Percentiles rank a stretch among this genome's conserved stretches.
Conservation (phyloP, 2,797 vertebrate genomes). For the Malurus leucopterus region DNA sequence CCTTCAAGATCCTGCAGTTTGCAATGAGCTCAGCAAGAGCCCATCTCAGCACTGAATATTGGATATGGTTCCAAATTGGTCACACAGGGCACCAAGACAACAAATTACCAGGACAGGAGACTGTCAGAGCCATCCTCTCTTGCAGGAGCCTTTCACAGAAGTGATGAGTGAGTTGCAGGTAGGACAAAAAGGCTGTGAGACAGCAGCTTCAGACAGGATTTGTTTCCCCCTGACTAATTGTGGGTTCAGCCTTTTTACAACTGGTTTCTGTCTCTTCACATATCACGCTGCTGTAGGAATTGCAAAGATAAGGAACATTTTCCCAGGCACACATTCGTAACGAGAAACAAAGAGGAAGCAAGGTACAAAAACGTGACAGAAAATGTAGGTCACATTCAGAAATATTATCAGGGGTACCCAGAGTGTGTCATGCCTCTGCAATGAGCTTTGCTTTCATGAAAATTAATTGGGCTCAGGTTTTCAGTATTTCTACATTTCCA, state of each 20-base stretch:
- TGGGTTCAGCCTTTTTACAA: neutral
- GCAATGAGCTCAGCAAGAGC: slow-evolving; percentile 20
- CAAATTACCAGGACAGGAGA: neutral
- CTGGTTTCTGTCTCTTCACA: neutral
- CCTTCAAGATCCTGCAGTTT: neutral
- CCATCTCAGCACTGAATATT: slow-evolving; percentile 9
- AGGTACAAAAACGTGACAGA: neutral
- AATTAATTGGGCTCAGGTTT: neutral
- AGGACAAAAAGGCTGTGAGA: neutral
- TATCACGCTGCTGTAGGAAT: neutral
- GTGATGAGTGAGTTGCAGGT: neutral
- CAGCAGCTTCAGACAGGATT: neutral
- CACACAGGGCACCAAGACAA: slow-evolving; percentile 12
- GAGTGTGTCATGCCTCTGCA: neutral
- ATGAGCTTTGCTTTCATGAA: neutral
- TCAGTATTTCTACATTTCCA: neutral
- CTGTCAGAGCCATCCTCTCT: neutral
- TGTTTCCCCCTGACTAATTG: neutral
- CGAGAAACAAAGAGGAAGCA: neutral
- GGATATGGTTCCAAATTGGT: slow-evolving; percentile 24
- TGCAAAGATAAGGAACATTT: neutral
- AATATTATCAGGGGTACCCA: neutral
- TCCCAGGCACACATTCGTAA: neutral
- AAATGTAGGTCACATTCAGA: neutral
- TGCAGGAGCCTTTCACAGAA: neutral